Conservation (phyloP, 2,888 invertebrate species). For the Patella depressa region DNA sequence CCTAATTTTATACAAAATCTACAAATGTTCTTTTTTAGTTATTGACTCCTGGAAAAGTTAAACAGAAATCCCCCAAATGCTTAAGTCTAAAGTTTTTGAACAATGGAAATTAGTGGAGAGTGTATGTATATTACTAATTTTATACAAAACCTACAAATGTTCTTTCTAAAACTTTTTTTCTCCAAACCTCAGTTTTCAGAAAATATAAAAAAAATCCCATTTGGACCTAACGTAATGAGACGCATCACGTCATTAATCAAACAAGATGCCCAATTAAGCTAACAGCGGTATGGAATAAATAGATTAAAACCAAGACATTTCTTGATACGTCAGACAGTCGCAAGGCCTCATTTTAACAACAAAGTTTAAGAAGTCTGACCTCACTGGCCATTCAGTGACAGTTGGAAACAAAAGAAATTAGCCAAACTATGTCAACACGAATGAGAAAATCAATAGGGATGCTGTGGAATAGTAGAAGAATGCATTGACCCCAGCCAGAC, state of each 20-base stretch:
- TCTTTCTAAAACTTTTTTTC: too few species aligned
- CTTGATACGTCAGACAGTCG: neutral
- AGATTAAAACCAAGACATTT: neutral
- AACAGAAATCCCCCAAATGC: too few species aligned
- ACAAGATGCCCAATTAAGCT: conserved; percentile 7
- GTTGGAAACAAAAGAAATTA: conserved; percentile 13
- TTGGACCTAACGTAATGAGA: neutral
- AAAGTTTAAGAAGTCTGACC: conserved; percentile 10
- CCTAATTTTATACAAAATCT: too few species aligned
- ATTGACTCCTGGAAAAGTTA: too few species aligned
- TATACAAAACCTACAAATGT: too few species aligned
- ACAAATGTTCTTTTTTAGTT: too few species aligned
- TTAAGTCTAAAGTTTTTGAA: too few species aligned
- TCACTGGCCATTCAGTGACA: neutral
- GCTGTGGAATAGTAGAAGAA: neutral
- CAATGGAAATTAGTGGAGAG: too few species aligned
- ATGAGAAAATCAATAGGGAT: conserved; percentile 1
- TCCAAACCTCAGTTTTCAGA: too few species aligned
- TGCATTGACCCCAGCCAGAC: conserved; percentile 4
- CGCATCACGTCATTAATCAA: neutral
- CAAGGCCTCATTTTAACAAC: neutral
- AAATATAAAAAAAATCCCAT: neutral
- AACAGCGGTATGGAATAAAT: conserved; percentile 9
- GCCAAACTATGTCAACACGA: conserved; percentile 7
- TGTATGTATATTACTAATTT: too few species aligned